Percentiles rank a stretch among this genome's conserved stretches.
These are phyloP conservation scores for Eupithecia subumbrata DNA, from an alignment of 2,888 invertebrate genomes.

Conservation along the genomic window DNA sequence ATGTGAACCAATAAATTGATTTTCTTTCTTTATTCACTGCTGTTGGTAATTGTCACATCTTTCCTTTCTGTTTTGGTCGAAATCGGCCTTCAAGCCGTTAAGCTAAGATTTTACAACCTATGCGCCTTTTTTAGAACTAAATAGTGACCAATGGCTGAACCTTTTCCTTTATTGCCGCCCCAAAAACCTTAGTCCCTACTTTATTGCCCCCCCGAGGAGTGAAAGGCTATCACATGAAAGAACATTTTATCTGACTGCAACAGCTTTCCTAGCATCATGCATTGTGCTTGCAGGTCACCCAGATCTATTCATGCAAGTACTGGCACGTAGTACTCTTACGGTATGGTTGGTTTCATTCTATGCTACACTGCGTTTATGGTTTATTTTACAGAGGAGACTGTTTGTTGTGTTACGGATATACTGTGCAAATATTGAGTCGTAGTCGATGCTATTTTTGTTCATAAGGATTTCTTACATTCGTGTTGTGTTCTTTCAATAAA, in stretches of 20 bases:
- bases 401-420: background rate
- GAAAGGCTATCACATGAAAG: background rate
- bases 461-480: background rate
- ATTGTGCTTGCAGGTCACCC: slow-evolving; percentile 30
- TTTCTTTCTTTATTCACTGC: no score
- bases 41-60: background rate
- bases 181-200: background rate
- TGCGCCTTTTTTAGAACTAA: background rate
- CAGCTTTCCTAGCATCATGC: slow-evolving; percentile 20
- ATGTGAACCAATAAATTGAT: no score
- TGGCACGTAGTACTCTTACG: slow-evolving; percentile 20
- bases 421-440: background rate
- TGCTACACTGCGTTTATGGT: slow-evolving; percentile 3
- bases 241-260: slow-evolving; percentile 19
- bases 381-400: background rate
- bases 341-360: slow-evolving; percentile 10
- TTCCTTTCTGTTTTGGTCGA: background rate
- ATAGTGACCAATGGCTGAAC: background rate
- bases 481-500: background rate
- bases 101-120: background rate
- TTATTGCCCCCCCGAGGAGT: slow-evolving; percentile 8
- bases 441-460: background rate
- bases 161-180: slow-evolving; percentile 7
- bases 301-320: slow-evolving; percentile 30
- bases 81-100: background rate